Evolutionary conservation across 1,140 invertebrate genomes (phyloP), one percentile per base, ranked within the genome.

Genomic region (Tachypleus tridentatus): DNA sequence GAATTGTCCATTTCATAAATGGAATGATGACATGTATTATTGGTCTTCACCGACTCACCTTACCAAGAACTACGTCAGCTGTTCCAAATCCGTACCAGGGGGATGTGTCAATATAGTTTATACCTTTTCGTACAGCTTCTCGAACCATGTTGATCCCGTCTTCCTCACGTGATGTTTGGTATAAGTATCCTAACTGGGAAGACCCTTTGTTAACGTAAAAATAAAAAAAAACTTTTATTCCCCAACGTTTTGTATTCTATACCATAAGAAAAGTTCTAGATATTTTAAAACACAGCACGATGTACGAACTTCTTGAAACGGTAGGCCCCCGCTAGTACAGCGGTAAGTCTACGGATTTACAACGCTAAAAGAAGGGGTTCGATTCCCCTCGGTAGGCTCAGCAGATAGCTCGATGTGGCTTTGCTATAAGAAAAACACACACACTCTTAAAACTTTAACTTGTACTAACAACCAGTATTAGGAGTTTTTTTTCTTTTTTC

Each of bases 71-170:
- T 69, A 78, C 79, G 78, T 97, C 92, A 56, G 78, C 81, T 67
- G 77, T 75, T n/a, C 80, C 79, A 57, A 80, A 73, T 0, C 93
- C 92, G 75, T 97, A 97, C 83, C 86, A 95, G 0, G 91, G 90
- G 3, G 86, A 87, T 0, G 91, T 94, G 74, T 97, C 93, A 61
- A 97, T 86, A 69, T 91, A 93, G 79, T 97, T 97, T 29, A 97
- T 82, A 3, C 93, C 93, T 51, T 77, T 79, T 73, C 83, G 86
- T 11, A 96, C 76, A 4, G 86, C 86, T 69, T 84, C 77, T 57
- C 82, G 78, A 53, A 96, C 80, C 0, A 87, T 83, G 60, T 83
- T 74, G 62, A 87, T 83, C 47, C 83, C 86, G 75, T 89, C 84
- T 11, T 80, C 72, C 60, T 85, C 80, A 64, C 83, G 47, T 47